A percentile compares a stretch with the other conserved stretches of the same genome.
These are phyloP conservation scores for Sylvietta virens DNA, from an alignment of 2,113 vertebrate species.

Conservation along the genomic window DNA sequence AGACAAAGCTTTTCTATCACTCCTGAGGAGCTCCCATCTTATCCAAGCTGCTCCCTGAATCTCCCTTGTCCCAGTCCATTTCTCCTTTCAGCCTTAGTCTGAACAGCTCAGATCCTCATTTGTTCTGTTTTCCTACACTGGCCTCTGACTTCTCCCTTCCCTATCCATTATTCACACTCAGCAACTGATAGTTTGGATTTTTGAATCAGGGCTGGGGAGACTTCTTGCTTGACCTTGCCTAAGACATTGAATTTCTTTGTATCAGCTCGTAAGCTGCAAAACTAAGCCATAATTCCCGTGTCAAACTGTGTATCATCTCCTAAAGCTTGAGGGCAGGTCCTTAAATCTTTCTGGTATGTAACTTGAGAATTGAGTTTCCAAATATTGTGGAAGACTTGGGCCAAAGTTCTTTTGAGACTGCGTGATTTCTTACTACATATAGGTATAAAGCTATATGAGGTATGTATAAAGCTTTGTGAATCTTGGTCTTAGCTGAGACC, in stretches of 20 bases:
- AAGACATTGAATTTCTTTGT: background rate
- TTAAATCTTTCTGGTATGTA: background rate
- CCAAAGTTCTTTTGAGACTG: background rate
- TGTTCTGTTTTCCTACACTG: background rate
- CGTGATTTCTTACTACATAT: background rate
- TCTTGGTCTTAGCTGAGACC: background rate
- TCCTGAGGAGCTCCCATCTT: background rate
- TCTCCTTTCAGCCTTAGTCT: background rate
- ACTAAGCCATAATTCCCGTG: background rate
- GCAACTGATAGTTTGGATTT: background rate
- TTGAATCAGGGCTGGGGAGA: background rate
- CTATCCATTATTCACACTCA: background rate
- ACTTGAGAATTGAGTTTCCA: background rate
- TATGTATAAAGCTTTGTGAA: background rate
- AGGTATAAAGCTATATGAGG: background rate
- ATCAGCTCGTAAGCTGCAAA: background rate
- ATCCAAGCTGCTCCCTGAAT: background rate
- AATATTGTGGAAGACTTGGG: background rate
- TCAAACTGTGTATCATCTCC: background rate
- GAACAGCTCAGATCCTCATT: background rate
- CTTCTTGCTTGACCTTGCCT: background rate
- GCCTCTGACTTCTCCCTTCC: background rate
- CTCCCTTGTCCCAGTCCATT: background rate
- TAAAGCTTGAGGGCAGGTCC: background rate
- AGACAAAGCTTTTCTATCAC: background rate